Evolutionary conservation across 1,140 invertebrate genomes (phyloP).

Genomic region (Megathymus violae): DNA sequence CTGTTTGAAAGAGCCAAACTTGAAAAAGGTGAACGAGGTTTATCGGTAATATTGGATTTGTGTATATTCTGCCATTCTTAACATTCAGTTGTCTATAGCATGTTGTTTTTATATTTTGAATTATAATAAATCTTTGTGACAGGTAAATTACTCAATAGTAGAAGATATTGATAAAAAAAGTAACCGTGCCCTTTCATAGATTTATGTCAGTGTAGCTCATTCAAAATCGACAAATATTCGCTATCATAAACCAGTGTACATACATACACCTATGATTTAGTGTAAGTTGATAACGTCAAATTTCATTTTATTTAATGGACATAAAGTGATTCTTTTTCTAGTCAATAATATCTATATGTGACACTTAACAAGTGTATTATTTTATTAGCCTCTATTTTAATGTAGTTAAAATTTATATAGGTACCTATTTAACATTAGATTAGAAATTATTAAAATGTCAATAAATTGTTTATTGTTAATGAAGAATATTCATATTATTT

Average conservation of each 20-base stretch:
- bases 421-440: constrained; percentile 11
- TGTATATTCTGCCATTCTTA: no score
- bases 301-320: constrained; percentile 4
- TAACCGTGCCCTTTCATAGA: background rate
- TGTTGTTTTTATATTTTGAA: no score
- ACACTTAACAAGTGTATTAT: constrained; percentile 3
- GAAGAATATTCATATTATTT: constrained; percentile 10
- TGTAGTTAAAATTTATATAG: constrained; percentile 25
- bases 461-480: constrained; percentile 26
- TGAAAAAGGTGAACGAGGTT: background rate
- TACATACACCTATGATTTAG: constrained; percentile 9
- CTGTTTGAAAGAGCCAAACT: background rate
- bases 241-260: background rate
- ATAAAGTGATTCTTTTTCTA: constrained; percentile 12
- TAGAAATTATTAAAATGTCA: constrained; percentile 20
- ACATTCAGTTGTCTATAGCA: no score
- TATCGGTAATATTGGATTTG: no score
- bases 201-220: background rate
- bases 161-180: no score
- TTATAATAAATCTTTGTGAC: no score
- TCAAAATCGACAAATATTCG: background rate
- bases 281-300: constrained; percentile 11
- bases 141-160: background rate
- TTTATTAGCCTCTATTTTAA: constrained; percentile 23
- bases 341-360: constrained; percentile 4